phyloP scores from a whole-genome alignment of 2,113 vertebrate genomes.

The Hymenochirus boettgeri region DNA sequence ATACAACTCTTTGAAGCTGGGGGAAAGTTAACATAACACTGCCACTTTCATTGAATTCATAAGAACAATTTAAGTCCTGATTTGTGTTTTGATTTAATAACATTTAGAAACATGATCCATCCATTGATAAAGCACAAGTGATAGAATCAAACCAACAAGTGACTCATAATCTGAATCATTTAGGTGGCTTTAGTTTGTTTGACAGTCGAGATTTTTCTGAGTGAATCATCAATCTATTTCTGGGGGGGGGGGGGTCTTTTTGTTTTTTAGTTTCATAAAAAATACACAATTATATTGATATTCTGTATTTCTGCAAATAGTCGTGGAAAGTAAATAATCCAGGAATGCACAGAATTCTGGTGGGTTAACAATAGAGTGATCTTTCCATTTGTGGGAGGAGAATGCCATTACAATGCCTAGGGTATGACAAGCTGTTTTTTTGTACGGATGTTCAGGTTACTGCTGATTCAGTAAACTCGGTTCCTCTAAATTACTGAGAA shows the following conservation, averaged over 20 bases:
- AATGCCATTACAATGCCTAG: no score
- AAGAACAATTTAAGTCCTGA: neutral
- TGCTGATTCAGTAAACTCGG: no score
- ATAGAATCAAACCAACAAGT: neutral
- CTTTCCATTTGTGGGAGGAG: no score
- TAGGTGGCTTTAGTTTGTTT: neutral
- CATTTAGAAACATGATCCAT: neutral
- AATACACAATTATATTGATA: conserved; percentile 2
- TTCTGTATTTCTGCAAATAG: neutral
- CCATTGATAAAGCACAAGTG: neutral
- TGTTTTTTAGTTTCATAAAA: neutral
- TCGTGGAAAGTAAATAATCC: neutral
- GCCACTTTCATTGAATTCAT: neutral
- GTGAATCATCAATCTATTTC: neutral
- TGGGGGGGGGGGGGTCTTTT: no score
- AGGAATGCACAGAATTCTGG: no score
- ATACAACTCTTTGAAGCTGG: no score
- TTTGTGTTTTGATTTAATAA: conserved; percentile 3
- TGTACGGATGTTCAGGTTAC: no score
- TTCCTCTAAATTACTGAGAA: no score
- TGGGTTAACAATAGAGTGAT: no score
- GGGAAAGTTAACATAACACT: neutral
- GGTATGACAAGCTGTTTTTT: no score
- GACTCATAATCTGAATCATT: conserved; percentile 1
- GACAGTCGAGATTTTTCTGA: neutral